phyloP scores from a whole-genome alignment of 2,797 vertebrate genomes.

The Tokudaia muenninki region DNA sequence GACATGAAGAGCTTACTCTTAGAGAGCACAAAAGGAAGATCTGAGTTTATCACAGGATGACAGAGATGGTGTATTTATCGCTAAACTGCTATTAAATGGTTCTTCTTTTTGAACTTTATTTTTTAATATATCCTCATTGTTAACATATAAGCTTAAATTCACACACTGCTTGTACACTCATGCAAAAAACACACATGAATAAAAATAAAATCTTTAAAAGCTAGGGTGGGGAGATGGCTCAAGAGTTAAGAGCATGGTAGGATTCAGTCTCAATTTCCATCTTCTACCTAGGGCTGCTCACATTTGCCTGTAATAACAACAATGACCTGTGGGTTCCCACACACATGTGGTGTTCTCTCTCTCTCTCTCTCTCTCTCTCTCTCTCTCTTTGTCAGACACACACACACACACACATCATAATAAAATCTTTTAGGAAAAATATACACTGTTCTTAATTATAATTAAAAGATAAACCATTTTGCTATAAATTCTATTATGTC shows the following conservation, averaged over 20 bases:
- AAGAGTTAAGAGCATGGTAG: neutral
- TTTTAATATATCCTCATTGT: neutral
- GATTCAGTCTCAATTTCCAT: neutral
- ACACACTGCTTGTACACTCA: neutral
- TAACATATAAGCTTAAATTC: constrained; percentile 48
- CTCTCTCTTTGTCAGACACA: neutral
- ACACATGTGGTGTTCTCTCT: neutral
- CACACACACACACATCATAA: too few relatives aligned
- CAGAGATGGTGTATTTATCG: neutral
- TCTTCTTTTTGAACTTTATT: neutral
- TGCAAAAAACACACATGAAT: neutral
- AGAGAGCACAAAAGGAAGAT: neutral
- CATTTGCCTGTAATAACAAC: too few relatives aligned
- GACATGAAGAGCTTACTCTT: neutral
- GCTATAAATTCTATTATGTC: neutral
- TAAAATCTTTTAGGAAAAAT: neutral
- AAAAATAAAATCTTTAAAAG: neutral
- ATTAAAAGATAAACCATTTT: constrained; percentile 7
- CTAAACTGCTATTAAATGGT: neutral
- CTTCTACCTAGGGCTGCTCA: neutral
- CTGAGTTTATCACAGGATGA: constrained; percentile 44
- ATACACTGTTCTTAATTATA: neutral
- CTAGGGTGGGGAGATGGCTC: neutral
- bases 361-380: too few relatives aligned
- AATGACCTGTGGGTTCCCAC: neutral